Evolutionary conservation across 2,797 vertebrate species (phyloP).

Genomic region (Pipistrellus pipistrellus): DNA sequence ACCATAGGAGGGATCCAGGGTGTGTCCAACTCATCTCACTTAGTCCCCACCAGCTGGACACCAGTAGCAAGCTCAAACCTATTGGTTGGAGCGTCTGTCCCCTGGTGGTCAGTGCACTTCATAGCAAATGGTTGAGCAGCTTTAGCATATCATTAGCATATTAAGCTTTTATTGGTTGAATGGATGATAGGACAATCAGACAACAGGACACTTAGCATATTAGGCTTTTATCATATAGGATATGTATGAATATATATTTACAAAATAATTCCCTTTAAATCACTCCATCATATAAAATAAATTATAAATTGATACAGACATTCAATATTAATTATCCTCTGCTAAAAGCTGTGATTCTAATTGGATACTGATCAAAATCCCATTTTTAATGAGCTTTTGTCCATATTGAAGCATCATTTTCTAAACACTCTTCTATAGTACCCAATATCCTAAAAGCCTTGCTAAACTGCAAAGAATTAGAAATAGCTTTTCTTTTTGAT

Average conservation of each 20-base stretch:
- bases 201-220: too few relatives aligned
- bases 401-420: constrained; percentile 15
- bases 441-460: background rate
- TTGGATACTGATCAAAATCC: background rate
- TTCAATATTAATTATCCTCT: constrained; percentile 37
- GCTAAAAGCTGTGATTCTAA: background rate
- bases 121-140: too few relatives aligned
- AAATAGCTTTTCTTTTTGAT: constrained; percentile 41
- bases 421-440: background rate
- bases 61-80: too few relatives aligned
- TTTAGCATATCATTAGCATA: too few relatives aligned
- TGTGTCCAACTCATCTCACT: too few relatives aligned
- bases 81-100: too few relatives aligned
- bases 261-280: background rate
- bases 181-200: too few relatives aligned
- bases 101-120: too few relatives aligned
- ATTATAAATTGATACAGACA: background rate
- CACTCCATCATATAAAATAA: background rate
- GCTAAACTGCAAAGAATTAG: background rate
- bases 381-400: constrained; percentile 14
- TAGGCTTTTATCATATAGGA: too few relatives aligned
- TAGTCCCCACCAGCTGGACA: too few relatives aligned
- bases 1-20: too few relatives aligned
- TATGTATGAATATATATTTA: background rate
- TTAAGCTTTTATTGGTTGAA: too few relatives aligned